phyloP scores from a whole-genome alignment of 1,140 invertebrate genomes.

The Oryzaephilus surinamensis region DNA sequence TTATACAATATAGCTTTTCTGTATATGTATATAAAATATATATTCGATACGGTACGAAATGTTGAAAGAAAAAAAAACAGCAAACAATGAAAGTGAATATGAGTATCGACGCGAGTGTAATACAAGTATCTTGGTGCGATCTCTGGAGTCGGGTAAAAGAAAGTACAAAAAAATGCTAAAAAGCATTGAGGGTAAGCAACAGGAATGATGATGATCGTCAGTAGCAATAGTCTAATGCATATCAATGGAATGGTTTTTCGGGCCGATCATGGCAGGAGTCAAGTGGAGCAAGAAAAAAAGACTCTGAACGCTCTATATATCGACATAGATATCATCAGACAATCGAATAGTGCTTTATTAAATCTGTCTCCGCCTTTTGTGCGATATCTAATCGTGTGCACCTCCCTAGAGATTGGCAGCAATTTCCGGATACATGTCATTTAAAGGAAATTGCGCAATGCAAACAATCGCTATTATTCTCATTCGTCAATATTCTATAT shows the following conservation, averaged over 20 bases:
- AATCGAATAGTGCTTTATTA: conserved; percentile 30
- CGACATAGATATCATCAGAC: conserved; percentile 20
- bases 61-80: too few species aligned
- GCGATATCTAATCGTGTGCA: conserved; percentile 24
- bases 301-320: too few species aligned
- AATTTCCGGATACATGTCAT: conserved; percentile 32
- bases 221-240: conserved; percentile 22
- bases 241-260: conserved; percentile 21
- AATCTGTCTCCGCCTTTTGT: conserved; percentile 26
- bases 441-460: conserved; percentile 28
- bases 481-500: conserved; percentile 20
- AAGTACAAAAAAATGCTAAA: too few species aligned
- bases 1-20: too few species aligned
- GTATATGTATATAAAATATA: too few species aligned
- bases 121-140: too few species aligned
- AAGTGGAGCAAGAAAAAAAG: conserved; percentile 23
- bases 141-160: too few species aligned
- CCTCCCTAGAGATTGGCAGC: conserved; percentile 28
- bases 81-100: too few species aligned
- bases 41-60: too few species aligned
- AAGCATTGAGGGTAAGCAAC: conserved; percentile 3
- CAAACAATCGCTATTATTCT: conserved; percentile 25
- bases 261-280: conserved; percentile 14
- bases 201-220: conserved; percentile 7
- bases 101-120: too few species aligned